A percentile compares a stretch with the other conserved stretches of the same genome.
These are phyloP conservation scores for Oncorhynchus keta DNA, from an alignment of 2,113 vertebrate species.

Conservation along the genomic window DNA sequence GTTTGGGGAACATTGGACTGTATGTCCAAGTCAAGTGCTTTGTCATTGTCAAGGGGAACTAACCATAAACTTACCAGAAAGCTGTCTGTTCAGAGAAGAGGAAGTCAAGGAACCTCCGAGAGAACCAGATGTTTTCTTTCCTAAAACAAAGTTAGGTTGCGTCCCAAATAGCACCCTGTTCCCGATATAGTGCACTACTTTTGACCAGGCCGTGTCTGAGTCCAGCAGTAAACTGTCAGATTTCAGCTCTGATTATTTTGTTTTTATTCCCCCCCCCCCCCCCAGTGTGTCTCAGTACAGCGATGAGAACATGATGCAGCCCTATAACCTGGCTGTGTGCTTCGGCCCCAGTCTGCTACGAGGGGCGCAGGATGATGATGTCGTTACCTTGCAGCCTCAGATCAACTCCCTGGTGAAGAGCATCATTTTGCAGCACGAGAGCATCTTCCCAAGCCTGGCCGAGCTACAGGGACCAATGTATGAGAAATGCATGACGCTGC, in stretches of 20 bases:
- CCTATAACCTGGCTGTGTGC: conserved; percentile 87
- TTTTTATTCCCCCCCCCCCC: neutral
- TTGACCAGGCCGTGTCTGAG: too few relatives aligned
- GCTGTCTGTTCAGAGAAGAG: neutral
- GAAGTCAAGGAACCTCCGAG: neutral
- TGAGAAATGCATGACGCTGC: conserved; percentile 80
- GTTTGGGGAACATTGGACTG: too few relatives aligned
- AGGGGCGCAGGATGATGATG: conserved; percentile 71
- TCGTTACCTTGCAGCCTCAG: conserved; percentile 77
- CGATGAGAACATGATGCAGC: conserved; percentile 90
- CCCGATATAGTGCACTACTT: too few relatives aligned
- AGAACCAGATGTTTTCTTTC: neutral
- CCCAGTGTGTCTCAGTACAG: conserved; percentile 83
- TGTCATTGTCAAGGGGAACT: neutral
- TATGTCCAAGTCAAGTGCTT: too few relatives aligned
- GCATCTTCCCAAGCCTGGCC: conserved; percentile 73
- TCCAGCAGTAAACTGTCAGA: too few relatives aligned
- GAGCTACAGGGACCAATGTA: conserved; percentile 74
- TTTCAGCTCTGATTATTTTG: too few relatives aligned
- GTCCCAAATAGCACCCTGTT: too few relatives aligned
- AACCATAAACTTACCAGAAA: too few relatives aligned
- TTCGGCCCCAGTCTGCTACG: conserved; percentile 83
- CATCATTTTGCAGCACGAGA: conserved; percentile 79
- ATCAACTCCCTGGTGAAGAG: conserved; percentile 84
- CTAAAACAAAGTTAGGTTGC: too few relatives aligned